Evolutionary conservation across 2,113 vertebrate species (phyloP), one percentile per base, ranked within the genome.

Genomic region (Egretta garzetta): DNA sequence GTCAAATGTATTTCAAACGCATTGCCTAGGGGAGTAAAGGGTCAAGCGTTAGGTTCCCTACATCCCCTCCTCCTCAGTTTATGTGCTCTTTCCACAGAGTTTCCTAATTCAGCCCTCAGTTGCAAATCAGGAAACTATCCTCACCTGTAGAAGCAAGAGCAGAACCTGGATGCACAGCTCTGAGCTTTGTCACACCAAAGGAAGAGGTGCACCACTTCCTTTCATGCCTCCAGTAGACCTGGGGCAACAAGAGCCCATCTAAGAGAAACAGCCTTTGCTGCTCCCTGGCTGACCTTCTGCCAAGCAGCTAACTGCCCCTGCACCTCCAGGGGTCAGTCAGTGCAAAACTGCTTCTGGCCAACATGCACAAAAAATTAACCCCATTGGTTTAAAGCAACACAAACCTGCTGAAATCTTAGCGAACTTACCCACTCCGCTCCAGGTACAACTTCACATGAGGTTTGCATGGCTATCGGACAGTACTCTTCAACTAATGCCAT

Each of bases 391-490:
- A 72, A 80, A 80, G 47, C 28, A 75, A 49, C 27, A 33, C 5
- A 64, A 67, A 47, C 10, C 35, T 26, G 43, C 33, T 28, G 24
- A 86, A 80, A 33, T 30, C 27, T 52, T 18, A 19, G 15, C 12
- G 3, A 88, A 33, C 7, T 43, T 12, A 6, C 4, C 27, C 12
- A 3, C 33, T 59, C 17, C 4, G 2, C 35, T 39, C 27, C 24
- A 53, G 59, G 58, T 20, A 39, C 28, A 45, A 10, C 14, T 70
- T 33, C 58, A 50, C 13, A 14, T 1, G 16, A 74, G 21, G 62
- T 12, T 37, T n/a, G 43, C 15, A 9, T 0, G 0, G 50, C 73
- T 66, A 14, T 1, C 11, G 39, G 64, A 32, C 2, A 47, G 15
- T 3, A 15, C 12, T 41, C 39, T 30, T n/a, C 72, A 66, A 7